Base-by-base conservation (phyloP, 1,140 invertebrate species). In the Leptestheria dahalacensis region DNA sequence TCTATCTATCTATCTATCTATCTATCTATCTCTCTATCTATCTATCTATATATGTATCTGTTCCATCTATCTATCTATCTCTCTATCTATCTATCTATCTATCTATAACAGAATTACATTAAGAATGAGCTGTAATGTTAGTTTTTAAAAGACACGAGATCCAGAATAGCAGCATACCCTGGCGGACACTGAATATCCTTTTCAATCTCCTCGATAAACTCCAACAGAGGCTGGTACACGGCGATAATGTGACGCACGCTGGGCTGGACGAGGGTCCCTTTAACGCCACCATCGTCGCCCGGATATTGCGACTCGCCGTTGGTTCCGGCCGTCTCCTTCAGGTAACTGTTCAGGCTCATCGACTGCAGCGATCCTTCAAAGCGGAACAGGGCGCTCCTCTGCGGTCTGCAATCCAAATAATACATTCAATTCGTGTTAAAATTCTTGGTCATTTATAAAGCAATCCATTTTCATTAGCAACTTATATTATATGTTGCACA, bases 351-450 rank as follows among this genome's bases (percentile, higher is more conserved):
- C 57, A 79, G 77, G 64, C 77, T 82, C 56, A 83, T 76, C 21
- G 84, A 82, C 72, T 86, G 82, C 20, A 83, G 81, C 2, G 86
- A 87, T 57, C 81, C 80, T 67, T 88, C 85, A 74, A 89, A 89
- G 69, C 84, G 82, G 68, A 89, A 90, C 48, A 89, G 70, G 1
- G 77, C 69, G 24, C 70, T 65, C 71, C 77, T 75, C 66, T 80
- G 80, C 61, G 76, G 73, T 47, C 76, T 78, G 48, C n/a, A n/a
- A n/a, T n/a, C n/a, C n/a, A n/a, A n/a, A n/a, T n/a, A n/a, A n/a
- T n/a, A n/a, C n/a, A n/a, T n/a, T n/a, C n/a, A n/a, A n/a, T n/a
- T n/a, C n/a, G n/a, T n/a, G n/a, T n/a, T n/a, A n/a, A n/a, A n/a
- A n/a, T n/a, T n/a, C n/a, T n/a, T n/a, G n/a, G n/a, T n/a, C n/a